Evolutionary conservation across 1,140 invertebrate species (phyloP), one percentile per base, ranked within the genome.

Genomic region (Procambarus clarkii): DNA sequence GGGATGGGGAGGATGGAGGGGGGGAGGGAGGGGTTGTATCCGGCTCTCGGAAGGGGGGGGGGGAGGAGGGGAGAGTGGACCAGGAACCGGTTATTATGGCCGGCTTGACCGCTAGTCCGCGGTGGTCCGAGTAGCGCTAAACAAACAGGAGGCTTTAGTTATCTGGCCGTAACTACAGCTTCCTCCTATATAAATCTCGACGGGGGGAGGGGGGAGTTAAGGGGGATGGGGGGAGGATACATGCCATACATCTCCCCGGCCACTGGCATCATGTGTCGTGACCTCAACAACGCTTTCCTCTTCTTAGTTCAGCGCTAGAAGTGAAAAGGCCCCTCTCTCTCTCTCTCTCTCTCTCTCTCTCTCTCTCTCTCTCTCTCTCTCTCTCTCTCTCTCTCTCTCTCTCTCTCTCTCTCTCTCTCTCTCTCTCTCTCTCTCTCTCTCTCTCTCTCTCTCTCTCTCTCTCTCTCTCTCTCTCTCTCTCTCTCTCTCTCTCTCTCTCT

Each of bases 101-200:
- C 64, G 64, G 18, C 64, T 58, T 58, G 54, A 58, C 54, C 54
- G 54, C 54, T 58, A 11, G 64, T 69, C 21, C 21, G 64, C 64
- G 64, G 18, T 18, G 13, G 64, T 18, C 18, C 4, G 64, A 69
- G 11, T 69, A 21, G 13, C 64, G 64, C 64, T 69, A 69, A 69
- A 69, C 64, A 69, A 69, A 69, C 64, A 69, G 64, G 64, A 69
- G 64, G 21, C 64, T 69, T 69, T 21, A 69, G 64, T 69, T 69
- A 69, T 69, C 64, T 69, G 18, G 64, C 18, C 64, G 64, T 69
- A 69, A 69, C 11, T 69, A 69, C 18, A 18, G 11, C 64, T 18
- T 21, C 18, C 4, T 21, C 18, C 21, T 0, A 18, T 69, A 21
- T 69, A 69, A 4, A 69, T 21, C 64, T 21, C 18, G 64, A 69